phyloP scores from a whole-genome alignment of 2,888 invertebrate species.

The Drosophila recens region DNA sequence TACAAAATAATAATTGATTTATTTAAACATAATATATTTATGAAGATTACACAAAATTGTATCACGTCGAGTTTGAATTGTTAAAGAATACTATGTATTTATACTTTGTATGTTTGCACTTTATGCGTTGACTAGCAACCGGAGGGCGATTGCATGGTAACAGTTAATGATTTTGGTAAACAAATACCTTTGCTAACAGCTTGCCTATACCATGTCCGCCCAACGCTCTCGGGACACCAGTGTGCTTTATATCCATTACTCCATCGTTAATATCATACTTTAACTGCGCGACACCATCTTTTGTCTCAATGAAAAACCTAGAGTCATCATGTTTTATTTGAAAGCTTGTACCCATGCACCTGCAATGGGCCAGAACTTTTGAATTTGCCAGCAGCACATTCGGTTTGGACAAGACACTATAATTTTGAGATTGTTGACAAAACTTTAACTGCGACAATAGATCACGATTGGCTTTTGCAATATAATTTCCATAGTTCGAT shows the following conservation, averaged over 20 bases:
- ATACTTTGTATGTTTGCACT: neutral
- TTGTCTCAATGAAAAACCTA: constrained; percentile 35
- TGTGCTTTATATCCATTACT: constrained; percentile 41
- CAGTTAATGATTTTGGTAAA: constrained; percentile 9
- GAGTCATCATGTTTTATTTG: neutral
- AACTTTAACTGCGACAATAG: neutral
- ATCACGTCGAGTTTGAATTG: neutral
- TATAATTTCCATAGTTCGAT: neutral
- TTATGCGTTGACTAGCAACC: constrained; percentile 27
- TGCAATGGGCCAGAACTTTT: neutral
- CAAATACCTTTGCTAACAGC: constrained; percentile 52
- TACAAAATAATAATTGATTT: neutral
- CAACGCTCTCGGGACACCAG: constrained; percentile 37
- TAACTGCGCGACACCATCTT: constrained; percentile 20
- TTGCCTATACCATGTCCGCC: constrained; percentile 47
- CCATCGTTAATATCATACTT: constrained; percentile 24
- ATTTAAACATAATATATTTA: neutral
- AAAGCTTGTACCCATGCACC: constrained; percentile 14
- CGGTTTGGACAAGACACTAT: neutral
- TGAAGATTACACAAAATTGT: neutral
- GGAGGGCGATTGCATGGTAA: constrained; percentile 33
- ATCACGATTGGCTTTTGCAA: neutral
- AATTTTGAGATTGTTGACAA: neutral
- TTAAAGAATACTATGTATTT: constrained; percentile 1
- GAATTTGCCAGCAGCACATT: neutral